phyloP scores from a whole-genome alignment of 2,113 vertebrate genomes.

The Bos taurus region DNA sequence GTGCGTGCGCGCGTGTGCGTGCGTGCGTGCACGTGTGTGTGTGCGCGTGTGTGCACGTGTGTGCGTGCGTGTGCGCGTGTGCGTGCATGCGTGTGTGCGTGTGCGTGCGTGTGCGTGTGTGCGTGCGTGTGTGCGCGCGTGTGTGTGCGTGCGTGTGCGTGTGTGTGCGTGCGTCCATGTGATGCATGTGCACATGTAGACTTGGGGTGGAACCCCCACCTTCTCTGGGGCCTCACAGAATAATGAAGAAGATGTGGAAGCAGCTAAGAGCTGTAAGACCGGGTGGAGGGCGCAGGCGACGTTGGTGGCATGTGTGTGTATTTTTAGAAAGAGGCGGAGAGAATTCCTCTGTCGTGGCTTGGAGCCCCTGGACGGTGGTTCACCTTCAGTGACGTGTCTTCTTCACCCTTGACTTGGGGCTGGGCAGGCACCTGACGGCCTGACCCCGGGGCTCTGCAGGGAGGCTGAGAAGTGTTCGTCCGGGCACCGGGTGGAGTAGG shows the following conservation, averaged over 20 bases:
- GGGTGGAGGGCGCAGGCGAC: rapidly evolving
- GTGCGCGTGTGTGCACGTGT: rapidly evolving
- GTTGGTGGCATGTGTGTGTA: rapidly evolving
- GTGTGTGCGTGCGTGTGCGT: neutral
- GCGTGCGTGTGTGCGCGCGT: no score
- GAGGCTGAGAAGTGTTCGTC: neutral
- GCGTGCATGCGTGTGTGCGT: no score
- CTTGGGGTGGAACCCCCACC: neutral
- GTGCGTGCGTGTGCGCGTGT: no score
- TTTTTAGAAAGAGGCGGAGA: neutral
- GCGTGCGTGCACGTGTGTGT: no score
- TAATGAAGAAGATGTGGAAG: neutral
- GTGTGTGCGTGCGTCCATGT: rapidly evolving
- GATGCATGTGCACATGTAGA: neutral
- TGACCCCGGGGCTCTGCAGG: neutral
- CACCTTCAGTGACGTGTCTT: no score
- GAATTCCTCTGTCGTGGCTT: neutral
- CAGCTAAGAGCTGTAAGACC: neutral
- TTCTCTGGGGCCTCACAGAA: neutral
- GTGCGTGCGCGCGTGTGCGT: rapidly evolving
- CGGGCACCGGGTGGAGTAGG: rapidly evolving
- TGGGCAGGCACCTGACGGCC: neutral
- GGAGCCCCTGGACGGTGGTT: neutral
- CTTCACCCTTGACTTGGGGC: neutral
- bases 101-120: no score